phyloP scores from a whole-genome alignment of 1,140 invertebrate genomes.

The Halictus rubicundus region DNA sequence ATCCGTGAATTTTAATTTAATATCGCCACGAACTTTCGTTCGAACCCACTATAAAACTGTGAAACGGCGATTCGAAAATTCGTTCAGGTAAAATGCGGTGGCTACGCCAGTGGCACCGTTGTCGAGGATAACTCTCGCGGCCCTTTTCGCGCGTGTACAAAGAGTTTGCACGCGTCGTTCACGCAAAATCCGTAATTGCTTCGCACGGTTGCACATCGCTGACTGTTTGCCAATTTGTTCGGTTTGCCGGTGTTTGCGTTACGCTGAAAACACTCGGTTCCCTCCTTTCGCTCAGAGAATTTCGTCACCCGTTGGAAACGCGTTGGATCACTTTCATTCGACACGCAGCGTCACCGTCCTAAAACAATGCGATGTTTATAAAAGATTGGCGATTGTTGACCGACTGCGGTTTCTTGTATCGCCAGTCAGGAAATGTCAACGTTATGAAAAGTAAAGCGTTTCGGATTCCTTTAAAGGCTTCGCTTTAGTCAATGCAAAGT shows the following conservation, averaged over 20 bases:
- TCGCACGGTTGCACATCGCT: conserved; percentile 70
- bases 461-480: neutral
- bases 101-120: conserved; percentile 44
- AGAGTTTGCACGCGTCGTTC: conserved; percentile 67
- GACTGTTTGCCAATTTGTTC: conserved; percentile 70
- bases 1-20: neutral
- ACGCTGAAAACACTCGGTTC: conserved; percentile 36
- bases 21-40: too few relatives aligned
- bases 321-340: neutral
- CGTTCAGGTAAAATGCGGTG: neutral
- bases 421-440: neutral
- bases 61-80: neutral
- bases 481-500: neutral
- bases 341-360: neutral
- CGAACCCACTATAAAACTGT: too few relatives aligned
- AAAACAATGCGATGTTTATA: neutral
- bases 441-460: neutral
- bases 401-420: neutral
- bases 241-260: conserved; percentile 64
- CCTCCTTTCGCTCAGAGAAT: conserved; percentile 22
- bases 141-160: conserved; percentile 47
- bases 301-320: neutral
- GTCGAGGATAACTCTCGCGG: conserved; percentile 43
- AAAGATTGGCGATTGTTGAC: neutral
- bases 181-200: conserved; percentile 74